A percentile compares a stretch with the other conserved stretches of the same genome.
phyloP scores from a whole-genome alignment of 2,888 invertebrate species.

The Dysmachus trigonus region DNA sequence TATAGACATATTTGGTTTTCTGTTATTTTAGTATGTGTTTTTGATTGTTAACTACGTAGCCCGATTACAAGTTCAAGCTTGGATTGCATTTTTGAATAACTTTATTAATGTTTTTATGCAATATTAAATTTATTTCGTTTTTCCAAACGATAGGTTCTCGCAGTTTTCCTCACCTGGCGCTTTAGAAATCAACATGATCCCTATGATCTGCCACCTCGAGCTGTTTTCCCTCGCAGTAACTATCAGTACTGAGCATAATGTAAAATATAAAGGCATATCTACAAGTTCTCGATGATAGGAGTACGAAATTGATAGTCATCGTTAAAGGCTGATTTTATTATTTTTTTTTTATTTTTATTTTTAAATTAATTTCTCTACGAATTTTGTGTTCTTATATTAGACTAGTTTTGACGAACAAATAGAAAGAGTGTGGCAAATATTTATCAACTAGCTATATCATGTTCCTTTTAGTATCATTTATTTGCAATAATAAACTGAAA shows the following conservation, averaged over 20 bases:
- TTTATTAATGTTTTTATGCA: not conserved
- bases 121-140: not conserved
- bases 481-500: not conserved
- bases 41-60: not conserved
- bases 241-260: slow-evolving; percentile 58
- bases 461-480: not conserved
- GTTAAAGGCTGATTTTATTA: slow-evolving; percentile 31
- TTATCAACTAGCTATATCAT: not conserved
- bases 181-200: slow-evolving; percentile 85
- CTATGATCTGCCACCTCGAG: slow-evolving; percentile 75
- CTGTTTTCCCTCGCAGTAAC: slow-evolving; percentile 71
- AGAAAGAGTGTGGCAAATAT: not conserved
- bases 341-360: slow-evolving; percentile 13
- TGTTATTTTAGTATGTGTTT: not conserved
- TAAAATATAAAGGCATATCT: not conserved
- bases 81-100: not conserved
- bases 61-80: not conserved
- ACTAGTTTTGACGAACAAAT: slow-evolving; percentile 1
- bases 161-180: slow-evolving; percentile 80
- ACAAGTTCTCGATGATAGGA: not conserved
- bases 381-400: not conserved
- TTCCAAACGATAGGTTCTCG: slow-evolving; percentile 72
- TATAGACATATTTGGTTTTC: not conserved
- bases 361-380: not conserved
- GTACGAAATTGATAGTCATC: slow-evolving; percentile 32